These are phyloP conservation scores for Drosophila austrosaltans DNA, from an alignment of 2,888 invertebrate species.

Conservation along the genomic window DNA sequence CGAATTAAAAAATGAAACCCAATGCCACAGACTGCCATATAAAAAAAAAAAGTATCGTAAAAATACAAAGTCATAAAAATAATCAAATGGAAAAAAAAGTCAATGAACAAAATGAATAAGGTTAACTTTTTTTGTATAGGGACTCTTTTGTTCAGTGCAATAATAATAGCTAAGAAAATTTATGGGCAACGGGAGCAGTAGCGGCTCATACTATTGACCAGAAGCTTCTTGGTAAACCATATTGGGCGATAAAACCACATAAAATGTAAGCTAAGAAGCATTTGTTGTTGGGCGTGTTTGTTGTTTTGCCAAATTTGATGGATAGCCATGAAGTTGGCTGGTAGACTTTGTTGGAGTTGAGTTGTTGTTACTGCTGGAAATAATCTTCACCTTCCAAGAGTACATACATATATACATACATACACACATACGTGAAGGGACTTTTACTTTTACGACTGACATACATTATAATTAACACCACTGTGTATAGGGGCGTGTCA, in stretches of 20 bases:
- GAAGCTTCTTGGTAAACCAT: slow-evolving; percentile 52
- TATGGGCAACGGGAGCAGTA: slow-evolving; percentile 46
- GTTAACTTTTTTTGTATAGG: slow-evolving; percentile 37
- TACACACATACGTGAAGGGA: slow-evolving; percentile 60
- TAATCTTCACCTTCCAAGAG: slow-evolving; percentile 1
- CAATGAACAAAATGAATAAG: slow-evolving; percentile 25
- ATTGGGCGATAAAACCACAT: slow-evolving; percentile 66
- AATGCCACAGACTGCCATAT: background rate
- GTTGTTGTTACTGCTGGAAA: background rate
- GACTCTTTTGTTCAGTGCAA: slow-evolving; percentile 35
- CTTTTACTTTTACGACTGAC: slow-evolving; percentile 70
- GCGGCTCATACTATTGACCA: slow-evolving; percentile 40
- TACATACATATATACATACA: background rate
- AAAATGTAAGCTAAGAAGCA: slow-evolving; percentile 57
- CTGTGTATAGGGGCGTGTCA: slow-evolving; percentile 21
- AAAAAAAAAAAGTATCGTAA: slow-evolving; percentile 52
- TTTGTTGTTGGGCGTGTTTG: slow-evolving; percentile 20
- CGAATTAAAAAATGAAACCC: slow-evolving; percentile 12
- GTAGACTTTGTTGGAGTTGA: slow-evolving; percentile 16
- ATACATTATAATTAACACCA: slow-evolving; percentile 72
- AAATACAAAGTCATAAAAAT: slow-evolving; percentile 66
- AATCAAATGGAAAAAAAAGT: slow-evolving; percentile 44
- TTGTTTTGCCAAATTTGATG: slow-evolving; percentile 44
- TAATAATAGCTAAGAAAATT: slow-evolving; percentile 55
- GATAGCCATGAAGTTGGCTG: slow-evolving; percentile 22